Evolutionary conservation across 2,797 vertebrate species (phyloP), one percentile per base, ranked within the genome.

Genomic region (Triplophysa yarkandensis): DNA sequence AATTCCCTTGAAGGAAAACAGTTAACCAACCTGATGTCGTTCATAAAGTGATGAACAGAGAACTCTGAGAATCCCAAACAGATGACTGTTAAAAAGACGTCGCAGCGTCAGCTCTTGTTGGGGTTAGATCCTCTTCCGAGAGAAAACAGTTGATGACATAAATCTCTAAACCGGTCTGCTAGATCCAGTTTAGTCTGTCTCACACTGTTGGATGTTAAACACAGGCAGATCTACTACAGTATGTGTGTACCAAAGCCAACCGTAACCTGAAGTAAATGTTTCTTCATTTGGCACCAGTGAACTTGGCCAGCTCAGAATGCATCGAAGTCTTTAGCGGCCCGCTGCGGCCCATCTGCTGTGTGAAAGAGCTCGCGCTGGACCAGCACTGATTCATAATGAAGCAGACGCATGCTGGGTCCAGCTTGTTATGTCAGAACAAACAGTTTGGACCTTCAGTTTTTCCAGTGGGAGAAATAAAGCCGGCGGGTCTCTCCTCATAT

Each of bases 381-480:
- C 27, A 13, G 8, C 2, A 34, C 9, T 30, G 28, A 13, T 39
- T 39, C 21, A 11, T 58, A 67, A 34, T 58, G 41, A 39, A 48
- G 39, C 39, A 14, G 39, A 25, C 30, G 28, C 63, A 25, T 32
- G 23, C 72, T 36, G 52, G 52, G 52, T 13, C 52, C 9, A 50
- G 46, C 61, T 55, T 41, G 61, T 66, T 21, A 65, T 57, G 63
- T 74, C 71, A 44, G 64, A 74, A 67, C 72, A 67, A 48, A 67
- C 72, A 14, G 50, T 16, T 48, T 54, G 50, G 27, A 48, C 28
- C 52, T 27, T 13, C 6, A 68, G 34, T 2, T n/a, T 2, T 39
- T 57, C 52, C 67, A 7, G 13, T 11, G 39, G 36, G 36, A 58
- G 25, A 57, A 44, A 17, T 43, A 43, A 46, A 46, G 17, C 44